Conservation (phyloP, 2,888 invertebrate genomes). For the Drosophila hamatofila region DNA sequence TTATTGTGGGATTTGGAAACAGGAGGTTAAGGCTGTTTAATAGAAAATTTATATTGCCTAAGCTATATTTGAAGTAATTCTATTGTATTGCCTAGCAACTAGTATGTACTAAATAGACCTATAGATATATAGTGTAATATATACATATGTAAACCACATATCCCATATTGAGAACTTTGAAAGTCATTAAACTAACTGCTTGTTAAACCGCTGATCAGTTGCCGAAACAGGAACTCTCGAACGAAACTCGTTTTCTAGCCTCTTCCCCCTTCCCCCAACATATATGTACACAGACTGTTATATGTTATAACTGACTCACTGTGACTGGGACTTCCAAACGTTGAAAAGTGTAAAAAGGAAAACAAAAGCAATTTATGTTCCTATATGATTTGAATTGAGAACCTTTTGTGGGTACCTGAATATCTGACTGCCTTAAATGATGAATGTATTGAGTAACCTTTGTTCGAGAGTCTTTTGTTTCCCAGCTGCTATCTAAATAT, state of each 20-base stretch:
- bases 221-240: constrained; percentile 27
- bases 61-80: constrained; percentile 33
- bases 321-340: constrained; percentile 45
- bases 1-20: constrained; percentile 38
- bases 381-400: constrained; percentile 29
- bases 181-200: constrained; percentile 35
- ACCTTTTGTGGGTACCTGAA: constrained; percentile 20
- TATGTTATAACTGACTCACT: constrained; percentile 40
- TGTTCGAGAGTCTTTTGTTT: constrained; percentile 15
- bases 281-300: constrained; percentile 42
- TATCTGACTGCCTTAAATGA: constrained; percentile 28
- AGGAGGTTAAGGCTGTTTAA: constrained; percentile 62
- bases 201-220: constrained; percentile 22
- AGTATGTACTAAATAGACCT: constrained; percentile 4
- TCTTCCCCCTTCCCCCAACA: background rate
- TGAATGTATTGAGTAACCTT: constrained; percentile 1
- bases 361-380: constrained; percentile 35
- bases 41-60: constrained; percentile 25
- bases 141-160: constrained; percentile 45
- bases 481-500: constrained; percentile 29
- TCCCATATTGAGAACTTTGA: constrained; percentile 29
- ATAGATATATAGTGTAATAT: constrained; percentile 9
- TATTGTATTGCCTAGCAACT: constrained; percentile 20
- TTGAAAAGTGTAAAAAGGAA: background rate
- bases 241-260: constrained; percentile 26